Conservation (phyloP, 2,113 vertebrate genomes). For the Cynoglossus semilaevis region DNA sequence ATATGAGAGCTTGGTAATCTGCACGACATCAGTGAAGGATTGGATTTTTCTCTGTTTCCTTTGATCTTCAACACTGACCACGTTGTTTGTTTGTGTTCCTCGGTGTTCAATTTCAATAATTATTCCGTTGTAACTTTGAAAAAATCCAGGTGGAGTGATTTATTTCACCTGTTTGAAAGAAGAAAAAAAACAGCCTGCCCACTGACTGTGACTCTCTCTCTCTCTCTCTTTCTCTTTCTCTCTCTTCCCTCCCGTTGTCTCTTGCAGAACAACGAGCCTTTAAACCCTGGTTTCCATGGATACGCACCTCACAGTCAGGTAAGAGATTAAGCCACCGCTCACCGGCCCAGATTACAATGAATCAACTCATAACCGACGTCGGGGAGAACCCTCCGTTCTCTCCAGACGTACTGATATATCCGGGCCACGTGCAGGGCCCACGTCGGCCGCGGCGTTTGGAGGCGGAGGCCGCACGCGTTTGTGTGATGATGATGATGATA, state of each 20-base stretch:
- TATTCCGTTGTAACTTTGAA: too few relatives aligned
- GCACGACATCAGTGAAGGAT: conserved; percentile 1
- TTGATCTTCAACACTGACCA: too few relatives aligned
- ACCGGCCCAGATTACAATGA: conserved; percentile 22
- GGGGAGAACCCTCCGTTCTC: conserved; percentile 9
- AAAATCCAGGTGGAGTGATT: too few relatives aligned
- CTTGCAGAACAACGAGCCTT: conserved; percentile 78
- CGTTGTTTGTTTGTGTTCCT: too few relatives aligned
- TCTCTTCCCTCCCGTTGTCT: conserved; percentile 59
- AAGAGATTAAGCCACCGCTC: conserved; percentile 55
- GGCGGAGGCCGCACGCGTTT: too few relatives aligned
- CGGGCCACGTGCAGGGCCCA: too few relatives aligned
- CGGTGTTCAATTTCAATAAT: too few relatives aligned
- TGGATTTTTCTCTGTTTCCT: too few relatives aligned
- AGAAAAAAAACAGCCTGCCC: conserved; percentile 31
- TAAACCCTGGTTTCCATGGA: conserved; percentile 78
- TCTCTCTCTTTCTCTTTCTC: too few relatives aligned
- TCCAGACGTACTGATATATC: not conserved
- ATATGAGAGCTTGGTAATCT: conserved; percentile 9
- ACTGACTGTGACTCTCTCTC: too few relatives aligned
- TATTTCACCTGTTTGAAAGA: not conserved
- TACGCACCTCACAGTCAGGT: conserved; percentile 77
- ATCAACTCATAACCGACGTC: not conserved
- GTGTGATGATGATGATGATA: too few relatives aligned
- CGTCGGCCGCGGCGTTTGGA: too few relatives aligned